Evolutionary conservation across 1,140 invertebrate genomes (phyloP).

Genomic region (Hydropsyche tenuis): DNA sequence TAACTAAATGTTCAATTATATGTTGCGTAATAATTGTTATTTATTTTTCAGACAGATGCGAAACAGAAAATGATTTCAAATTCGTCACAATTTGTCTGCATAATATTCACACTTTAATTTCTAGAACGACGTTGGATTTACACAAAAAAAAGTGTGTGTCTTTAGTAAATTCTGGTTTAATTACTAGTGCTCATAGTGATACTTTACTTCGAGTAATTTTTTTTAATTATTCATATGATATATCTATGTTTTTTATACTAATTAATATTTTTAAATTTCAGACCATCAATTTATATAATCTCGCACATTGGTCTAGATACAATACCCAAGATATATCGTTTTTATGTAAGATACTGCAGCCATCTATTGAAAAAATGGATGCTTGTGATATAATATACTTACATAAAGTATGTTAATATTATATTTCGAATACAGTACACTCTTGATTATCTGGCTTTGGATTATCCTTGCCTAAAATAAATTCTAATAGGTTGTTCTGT

Average conservation of each 20-base stretch:
- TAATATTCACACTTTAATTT: not conserved
- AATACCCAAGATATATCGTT: not conserved
- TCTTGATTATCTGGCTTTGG: too few species aligned
- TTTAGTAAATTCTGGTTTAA: not conserved
- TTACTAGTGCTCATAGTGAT: not conserved
- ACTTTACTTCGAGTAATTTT: not conserved
- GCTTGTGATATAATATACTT: not conserved
- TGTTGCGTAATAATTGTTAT: not conserved
- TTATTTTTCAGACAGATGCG: not conserved
- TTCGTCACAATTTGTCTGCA: not conserved
- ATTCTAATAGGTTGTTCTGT: too few species aligned
- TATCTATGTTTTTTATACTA: too few species aligned
- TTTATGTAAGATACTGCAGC: not conserved
- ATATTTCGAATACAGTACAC: not conserved
- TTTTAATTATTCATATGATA: too few species aligned
- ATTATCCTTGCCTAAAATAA: too few species aligned
- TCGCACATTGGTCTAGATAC: not conserved
- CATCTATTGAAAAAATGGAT: not conserved
- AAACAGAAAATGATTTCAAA: not conserved
- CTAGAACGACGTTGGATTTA: not conserved
- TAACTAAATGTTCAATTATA: too few species aligned
- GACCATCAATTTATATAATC: not conserved
- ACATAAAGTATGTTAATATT: not conserved
- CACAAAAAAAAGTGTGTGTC: not conserved
- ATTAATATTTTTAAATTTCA: too few species aligned